Percentiles rank a stretch among this genome's conserved stretches.
These are phyloP conservation scores for Agrochola lychnidis DNA, from an alignment of 2,888 invertebrate genomes.

Conservation along the genomic window DNA sequence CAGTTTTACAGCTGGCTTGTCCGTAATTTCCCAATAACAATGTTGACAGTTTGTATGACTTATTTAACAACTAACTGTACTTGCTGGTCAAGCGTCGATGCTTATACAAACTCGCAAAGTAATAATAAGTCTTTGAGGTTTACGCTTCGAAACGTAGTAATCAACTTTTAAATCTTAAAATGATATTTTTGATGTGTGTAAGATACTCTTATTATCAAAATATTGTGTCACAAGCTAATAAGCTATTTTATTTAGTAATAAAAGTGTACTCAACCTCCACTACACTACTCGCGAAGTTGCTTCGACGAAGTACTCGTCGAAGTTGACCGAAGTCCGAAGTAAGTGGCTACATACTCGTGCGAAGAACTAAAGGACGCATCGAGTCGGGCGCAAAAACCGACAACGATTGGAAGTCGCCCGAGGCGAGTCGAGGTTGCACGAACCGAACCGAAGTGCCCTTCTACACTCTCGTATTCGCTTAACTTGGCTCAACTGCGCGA, in stretches of 20 bases:
- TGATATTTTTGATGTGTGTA: slow-evolving; percentile 18
- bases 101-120: not conserved
- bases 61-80: slow-evolving; percentile 9
- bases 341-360: too few species aligned
- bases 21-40: not conserved
- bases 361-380: too few species aligned
- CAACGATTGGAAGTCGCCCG: too few species aligned
- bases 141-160: not conserved
- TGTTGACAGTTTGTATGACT: slow-evolving; percentile 3
- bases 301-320: too few species aligned
- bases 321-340: too few species aligned
- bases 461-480: too few species aligned
- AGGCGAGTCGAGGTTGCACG: too few species aligned
- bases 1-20: slow-evolving; percentile 29
- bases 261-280: not conserved
- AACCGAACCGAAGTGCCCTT: too few species aligned
- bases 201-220: not conserved
- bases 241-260: not conserved
- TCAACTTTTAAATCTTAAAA: not conserved
- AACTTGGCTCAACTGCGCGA: too few species aligned
- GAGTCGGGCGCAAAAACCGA: too few species aligned
- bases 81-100: not conserved
- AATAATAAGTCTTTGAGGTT: not conserved
- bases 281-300: too few species aligned
- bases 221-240: not conserved